phyloP scores from a whole-genome alignment of 2,888 invertebrate genomes.

The Nemapogon koenigi region DNA sequence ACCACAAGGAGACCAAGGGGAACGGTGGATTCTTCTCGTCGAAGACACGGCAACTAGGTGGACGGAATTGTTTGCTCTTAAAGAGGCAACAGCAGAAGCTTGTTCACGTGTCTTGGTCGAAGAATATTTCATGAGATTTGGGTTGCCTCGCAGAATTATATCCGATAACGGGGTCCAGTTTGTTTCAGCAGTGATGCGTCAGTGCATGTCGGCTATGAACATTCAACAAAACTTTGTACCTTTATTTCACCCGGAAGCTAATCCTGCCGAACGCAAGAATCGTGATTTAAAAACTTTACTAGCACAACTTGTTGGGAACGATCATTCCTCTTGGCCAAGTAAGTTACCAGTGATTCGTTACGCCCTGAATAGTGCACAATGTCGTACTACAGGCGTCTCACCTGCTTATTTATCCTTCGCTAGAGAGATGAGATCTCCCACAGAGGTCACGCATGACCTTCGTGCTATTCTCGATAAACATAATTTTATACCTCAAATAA shows the following conservation, averaged over 20 bases:
- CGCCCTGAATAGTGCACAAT: no score
- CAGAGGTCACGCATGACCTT: no score
- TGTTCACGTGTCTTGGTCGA: conserved; percentile 9
- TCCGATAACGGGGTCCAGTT: conserved; percentile 27
- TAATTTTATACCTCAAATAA: neutral
- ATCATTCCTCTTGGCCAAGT: no score
- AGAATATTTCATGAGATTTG: conserved; percentile 18
- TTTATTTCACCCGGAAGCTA: conserved; percentile 11
- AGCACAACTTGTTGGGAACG: conserved; percentile 3
- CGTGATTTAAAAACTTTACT: conserved; percentile 10
- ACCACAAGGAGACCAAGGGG: conserved; percentile 10
- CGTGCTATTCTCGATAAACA: neutral
- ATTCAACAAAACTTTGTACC: conserved; percentile 10
- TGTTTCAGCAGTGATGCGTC: conserved; percentile 23
- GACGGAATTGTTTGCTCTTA: conserved; percentile 12
- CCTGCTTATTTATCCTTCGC: no score
- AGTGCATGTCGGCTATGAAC: conserved; percentile 15
- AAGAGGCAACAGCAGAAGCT: conserved; percentile 12
- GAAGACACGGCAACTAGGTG: conserved; percentile 13
- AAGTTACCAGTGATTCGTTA: no score
- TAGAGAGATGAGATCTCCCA: no score
- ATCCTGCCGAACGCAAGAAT: conserved; percentile 10
- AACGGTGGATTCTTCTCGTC: conserved; percentile 12
- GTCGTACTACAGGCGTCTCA: no score
- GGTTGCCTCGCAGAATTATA: conserved; percentile 20